Evolutionary conservation across 2,888 invertebrate species (phyloP), one percentile per base, ranked within the genome.

Genomic region (Pollenia angustigena): DNA sequence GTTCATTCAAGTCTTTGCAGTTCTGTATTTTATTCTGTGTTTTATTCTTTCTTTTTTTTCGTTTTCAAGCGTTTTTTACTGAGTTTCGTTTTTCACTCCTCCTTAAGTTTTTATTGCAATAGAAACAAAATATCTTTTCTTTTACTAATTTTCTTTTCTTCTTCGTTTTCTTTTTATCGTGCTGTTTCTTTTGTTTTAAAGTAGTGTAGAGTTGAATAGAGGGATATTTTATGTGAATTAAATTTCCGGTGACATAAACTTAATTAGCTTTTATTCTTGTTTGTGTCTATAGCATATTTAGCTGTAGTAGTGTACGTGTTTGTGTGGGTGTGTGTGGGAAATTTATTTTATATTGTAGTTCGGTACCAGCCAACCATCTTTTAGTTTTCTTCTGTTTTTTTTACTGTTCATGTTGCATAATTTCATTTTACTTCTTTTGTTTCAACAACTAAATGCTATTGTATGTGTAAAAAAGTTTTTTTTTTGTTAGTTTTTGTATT

Each of bases 221-320:
- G 56, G 81, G 78, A 84, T 87, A 84, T 78, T 91, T 91, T 91
- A 91, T 91, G 91, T 91, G 92, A 92, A 93, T 92, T 92, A 93
- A 93, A 93, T 93, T 93, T 92, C 92, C 92, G 92, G 92, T 93
- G 93, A 93, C 93, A 93, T 91, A 93, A 93, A 93, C 93, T 93
- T 93, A 93, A 93, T 93, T 93, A 93, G 93, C 92, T 93, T 92
- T 92, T 92, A 92, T 91, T 90, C 90, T 89, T 89, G 89, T 91
- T 91, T 18, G 90, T 91, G 90, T 91, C 88, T 90, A 85, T 62
- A 44, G 60, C 64, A 16, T 71, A 54, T 32, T 71, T 48, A 50
- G n/a, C 42, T 46, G 52, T 80, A 71, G 50, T 60, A 32, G n/a
- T 60, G 16, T 68, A 23, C 40, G 0, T 48, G 42, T 11, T 6